These are phyloP conservation scores for Pipistrellus kuhlii DNA, from an alignment of 2,797 vertebrate genomes.

Conservation along the genomic window DNA sequence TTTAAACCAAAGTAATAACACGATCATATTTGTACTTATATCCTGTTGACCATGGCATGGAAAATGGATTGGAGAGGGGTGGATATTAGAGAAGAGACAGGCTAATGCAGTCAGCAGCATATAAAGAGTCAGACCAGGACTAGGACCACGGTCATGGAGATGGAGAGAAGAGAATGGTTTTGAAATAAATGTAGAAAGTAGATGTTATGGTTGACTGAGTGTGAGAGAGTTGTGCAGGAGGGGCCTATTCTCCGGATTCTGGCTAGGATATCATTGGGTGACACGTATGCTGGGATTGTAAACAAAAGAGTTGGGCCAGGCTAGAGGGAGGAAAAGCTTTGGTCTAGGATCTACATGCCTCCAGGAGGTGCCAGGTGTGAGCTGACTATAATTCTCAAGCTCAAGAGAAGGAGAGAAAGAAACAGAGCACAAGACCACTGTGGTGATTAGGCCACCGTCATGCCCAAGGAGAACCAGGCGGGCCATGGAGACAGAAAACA, in stretches of 20 bases:
- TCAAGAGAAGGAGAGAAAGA: background rate
- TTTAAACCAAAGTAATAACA: background rate
- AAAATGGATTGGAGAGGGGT: background rate
- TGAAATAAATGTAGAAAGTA: background rate
- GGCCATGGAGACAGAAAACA: background rate
- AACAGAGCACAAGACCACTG: background rate
- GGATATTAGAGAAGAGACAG: background rate
- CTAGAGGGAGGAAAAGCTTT: background rate
- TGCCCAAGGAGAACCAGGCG: background rate
- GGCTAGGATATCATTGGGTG: background rate
- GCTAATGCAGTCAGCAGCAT: background rate
- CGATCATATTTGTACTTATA: background rate
- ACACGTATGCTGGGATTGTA: background rate
- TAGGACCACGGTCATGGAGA: background rate
- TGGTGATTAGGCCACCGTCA: background rate
- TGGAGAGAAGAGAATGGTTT: background rate
- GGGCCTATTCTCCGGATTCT: background rate
- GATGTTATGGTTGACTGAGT: background rate
- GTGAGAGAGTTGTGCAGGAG: background rate
- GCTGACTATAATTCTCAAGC: background rate
- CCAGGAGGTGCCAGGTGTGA: background rate
- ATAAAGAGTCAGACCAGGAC: background rate
- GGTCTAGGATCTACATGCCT: background rate
- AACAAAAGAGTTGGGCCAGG: background rate
- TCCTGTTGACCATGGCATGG: background rate